These are phyloP conservation scores for Sminthurinus signatus DNA, from an alignment of 1,140 invertebrate genomes.

Conservation along the genomic window DNA sequence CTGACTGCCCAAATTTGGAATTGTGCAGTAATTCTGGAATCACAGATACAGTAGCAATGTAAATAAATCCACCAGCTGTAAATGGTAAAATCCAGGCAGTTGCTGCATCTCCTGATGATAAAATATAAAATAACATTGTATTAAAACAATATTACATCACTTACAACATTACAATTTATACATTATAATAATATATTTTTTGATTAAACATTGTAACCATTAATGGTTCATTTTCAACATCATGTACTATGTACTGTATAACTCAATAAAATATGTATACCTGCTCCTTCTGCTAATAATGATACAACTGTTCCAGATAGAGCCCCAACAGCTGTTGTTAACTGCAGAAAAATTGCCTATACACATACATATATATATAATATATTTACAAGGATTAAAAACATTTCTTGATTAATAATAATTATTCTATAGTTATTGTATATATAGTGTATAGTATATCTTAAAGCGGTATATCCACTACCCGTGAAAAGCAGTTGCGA, in stretches of 20 bases:
- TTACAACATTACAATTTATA: no score
- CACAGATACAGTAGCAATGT: conserved; percentile 93
- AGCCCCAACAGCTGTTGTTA: conserved; percentile 90
- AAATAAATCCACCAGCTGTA: conserved; percentile 96
- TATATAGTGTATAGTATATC: not conserved
- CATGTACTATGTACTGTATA: no score
- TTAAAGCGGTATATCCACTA: no score
- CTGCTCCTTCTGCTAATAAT: conserved; percentile 66
- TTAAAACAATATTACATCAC: no score
- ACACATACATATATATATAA: no score
- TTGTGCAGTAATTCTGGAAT: conserved; percentile 88
- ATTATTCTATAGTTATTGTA: not conserved
- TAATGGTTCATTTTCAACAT: no score
- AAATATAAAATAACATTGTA: conserved; percentile 8
- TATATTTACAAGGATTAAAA: conserved; percentile 21
- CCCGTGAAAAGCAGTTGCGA: no score
- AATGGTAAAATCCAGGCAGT: conserved; percentile 86
- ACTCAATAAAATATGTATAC: conserved; percentile 42
- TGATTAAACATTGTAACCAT: no score
- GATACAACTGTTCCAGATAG: conserved; percentile 82
- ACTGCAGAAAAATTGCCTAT: conserved; percentile 85
- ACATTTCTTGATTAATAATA: not conserved
- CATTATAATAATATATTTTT: no score
- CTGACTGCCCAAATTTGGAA: conserved; percentile 72
- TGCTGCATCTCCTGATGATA: conserved; percentile 60